phyloP scores from a whole-genome alignment of 2,797 vertebrate species.

The Pseudochaenichthys georgianus region DNA sequence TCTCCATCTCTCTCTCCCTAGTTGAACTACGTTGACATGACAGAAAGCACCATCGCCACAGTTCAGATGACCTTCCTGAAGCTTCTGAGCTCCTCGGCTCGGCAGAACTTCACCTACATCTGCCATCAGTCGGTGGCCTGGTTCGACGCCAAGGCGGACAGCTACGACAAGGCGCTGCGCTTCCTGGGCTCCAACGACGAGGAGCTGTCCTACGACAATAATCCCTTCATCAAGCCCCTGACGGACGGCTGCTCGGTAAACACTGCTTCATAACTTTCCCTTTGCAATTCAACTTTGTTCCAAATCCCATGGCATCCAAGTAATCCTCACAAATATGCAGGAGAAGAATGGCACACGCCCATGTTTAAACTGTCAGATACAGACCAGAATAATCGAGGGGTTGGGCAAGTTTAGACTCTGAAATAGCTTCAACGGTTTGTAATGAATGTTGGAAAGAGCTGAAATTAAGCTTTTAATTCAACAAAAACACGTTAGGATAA shows the following conservation, averaged over 20 bases:
- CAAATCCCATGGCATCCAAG: conserved; percentile 36
- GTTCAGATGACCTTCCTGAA: conserved; percentile 99
- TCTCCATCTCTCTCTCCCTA: conserved; percentile 55
- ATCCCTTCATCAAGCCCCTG: conserved; percentile 92
- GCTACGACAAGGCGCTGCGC: conserved; percentile 93
- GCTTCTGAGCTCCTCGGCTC: conserved; percentile 94
- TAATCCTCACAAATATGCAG: conserved; percentile 48
- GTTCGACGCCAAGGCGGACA: conserved; percentile 91
- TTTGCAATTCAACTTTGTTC: conserved; percentile 43
- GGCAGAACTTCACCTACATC: conserved; percentile 97
- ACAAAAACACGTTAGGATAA: not conserved
- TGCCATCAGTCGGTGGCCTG: conserved; percentile 97
- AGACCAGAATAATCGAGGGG: not conserved
- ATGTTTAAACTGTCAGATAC: not conserved
- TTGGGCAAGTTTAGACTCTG: too few species aligned
- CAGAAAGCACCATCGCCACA: conserved; percentile 90
- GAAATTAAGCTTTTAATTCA: not conserved
- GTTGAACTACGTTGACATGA: conserved; percentile 93
- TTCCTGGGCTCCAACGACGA: conserved; percentile 99
- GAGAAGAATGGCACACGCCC: not conserved
- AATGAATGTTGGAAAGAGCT: not conserved
- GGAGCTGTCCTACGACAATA: conserved; percentile 98
- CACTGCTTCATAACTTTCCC: conserved; percentile 33
- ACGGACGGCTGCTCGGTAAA: conserved; percentile 95
- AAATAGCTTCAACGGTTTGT: not conserved